Evolutionary conservation across 2,888 invertebrate species (phyloP).

Genomic region (Agonopterix alstromeriana): DNA sequence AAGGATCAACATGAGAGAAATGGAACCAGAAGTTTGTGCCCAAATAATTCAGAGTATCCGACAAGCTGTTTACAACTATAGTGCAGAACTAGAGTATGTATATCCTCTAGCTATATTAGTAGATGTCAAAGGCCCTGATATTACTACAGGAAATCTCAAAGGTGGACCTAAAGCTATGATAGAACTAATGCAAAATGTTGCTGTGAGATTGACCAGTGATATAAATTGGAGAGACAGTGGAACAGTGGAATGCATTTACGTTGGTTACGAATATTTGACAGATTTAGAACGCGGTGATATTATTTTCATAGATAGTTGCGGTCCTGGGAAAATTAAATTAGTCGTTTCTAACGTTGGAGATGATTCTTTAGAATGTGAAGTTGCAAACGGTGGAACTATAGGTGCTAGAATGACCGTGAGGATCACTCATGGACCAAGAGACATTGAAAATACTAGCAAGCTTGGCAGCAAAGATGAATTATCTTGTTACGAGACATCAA

Average conservation of each 20-base stretch:
- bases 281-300: constrained; percentile 68
- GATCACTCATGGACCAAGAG: constrained; percentile 67
- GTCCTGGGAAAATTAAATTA: constrained; percentile 51
- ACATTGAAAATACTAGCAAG: constrained; percentile 42
- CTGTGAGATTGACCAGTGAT: constrained; percentile 69
- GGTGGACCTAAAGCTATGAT: constrained; percentile 45
- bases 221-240: constrained; percentile 71
- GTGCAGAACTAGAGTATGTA: constrained; percentile 62
- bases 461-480: constrained; percentile 55
- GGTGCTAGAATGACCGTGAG: constrained; percentile 70
- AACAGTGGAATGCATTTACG: constrained; percentile 70
- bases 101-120: constrained; percentile 66
- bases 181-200: constrained; percentile 47
- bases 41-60: constrained; percentile 63
- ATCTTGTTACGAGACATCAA: constrained; percentile 74
- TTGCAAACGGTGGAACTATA: constrained; percentile 71
- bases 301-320: constrained; percentile 63
- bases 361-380: constrained; percentile 67
- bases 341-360: constrained; percentile 52
- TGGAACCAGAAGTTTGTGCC: constrained; percentile 57
- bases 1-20: constrained; percentile 55
- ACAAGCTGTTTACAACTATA: constrained; percentile 67
- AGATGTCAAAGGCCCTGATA: constrained; percentile 57
- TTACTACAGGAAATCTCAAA: constrained; percentile 58
- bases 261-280: constrained; percentile 72